phyloP scores from a whole-genome alignment of 35 echinoderm and acorn worm species.

The Holothuria glaberrima region DNA sequence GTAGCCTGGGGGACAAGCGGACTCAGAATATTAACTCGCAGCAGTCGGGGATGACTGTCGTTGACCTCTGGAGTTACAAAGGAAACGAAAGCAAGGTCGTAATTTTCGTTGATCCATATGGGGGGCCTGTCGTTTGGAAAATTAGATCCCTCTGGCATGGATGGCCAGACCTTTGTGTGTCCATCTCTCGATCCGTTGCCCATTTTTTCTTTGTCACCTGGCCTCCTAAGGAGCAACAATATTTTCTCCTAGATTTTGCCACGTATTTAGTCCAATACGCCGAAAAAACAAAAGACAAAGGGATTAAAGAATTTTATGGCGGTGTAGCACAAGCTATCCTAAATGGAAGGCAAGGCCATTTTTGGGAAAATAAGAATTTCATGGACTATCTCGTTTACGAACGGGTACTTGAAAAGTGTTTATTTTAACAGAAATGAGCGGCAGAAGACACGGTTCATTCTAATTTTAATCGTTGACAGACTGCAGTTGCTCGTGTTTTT shows the following conservation, averaged over 20 bases:
- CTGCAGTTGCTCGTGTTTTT: no score
- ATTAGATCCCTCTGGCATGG: constrained; percentile 18
- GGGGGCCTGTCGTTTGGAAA: constrained; percentile 39
- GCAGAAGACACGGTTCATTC: no score
- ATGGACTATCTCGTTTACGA: constrained; percentile 27
- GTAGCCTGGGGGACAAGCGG: background rate
- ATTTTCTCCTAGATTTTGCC: constrained; percentile 17
- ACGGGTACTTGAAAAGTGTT: background rate
- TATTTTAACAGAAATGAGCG: no score
- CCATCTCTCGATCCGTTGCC: constrained; percentile 1
- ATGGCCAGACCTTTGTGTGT: background rate
- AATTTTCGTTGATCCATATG: constrained; percentile 46
- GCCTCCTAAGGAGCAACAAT: constrained; percentile 9
- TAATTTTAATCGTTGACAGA: no score
- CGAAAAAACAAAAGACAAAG: background rate
- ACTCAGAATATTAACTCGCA: background rate
- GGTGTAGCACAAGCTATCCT: background rate
- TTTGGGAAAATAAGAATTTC: background rate
- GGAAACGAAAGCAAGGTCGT: constrained; percentile 48
- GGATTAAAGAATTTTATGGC: background rate
- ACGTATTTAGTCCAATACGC: background rate
- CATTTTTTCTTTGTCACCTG: constrained; percentile 40
- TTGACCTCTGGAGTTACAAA: constrained; percentile 56
- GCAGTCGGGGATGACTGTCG: background rate
- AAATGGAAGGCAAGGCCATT: constrained; percentile 6